Percentiles rank a stretch among this genome's conserved stretches.
These are phyloP conservation scores for Panagrolaimus sp. DNA, from an alignment of 1,140 invertebrate genomes.

Conservation along the genomic window DNA sequence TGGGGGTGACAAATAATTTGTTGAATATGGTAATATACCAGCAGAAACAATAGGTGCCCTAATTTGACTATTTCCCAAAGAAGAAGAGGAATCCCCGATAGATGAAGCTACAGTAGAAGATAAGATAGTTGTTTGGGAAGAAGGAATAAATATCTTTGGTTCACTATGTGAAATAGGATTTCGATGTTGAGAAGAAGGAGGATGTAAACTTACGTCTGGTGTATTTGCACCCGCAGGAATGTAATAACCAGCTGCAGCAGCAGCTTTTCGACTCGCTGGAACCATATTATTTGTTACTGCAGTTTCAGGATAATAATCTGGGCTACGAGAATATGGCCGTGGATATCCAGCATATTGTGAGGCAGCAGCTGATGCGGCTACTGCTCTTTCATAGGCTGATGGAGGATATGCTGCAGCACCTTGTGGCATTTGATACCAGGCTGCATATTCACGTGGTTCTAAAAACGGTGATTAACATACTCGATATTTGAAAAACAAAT, in stretches of 20 bases:
- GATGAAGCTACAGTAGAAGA: background rate
- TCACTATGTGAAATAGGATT: background rate
- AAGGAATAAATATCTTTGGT: background rate
- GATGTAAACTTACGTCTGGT: slow-evolving; percentile 2
- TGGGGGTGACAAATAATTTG: too few relatives aligned
- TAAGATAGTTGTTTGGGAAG: background rate
- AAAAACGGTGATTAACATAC: too few relatives aligned
- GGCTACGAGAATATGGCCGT: background rate
- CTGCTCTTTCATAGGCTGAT: background rate
- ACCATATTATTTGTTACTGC: slow-evolving; percentile 5
- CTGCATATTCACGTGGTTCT: background rate
- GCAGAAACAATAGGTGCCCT: too few relatives aligned
- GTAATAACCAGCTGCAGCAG: background rate
- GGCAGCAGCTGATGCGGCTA: background rate
- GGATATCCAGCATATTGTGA: background rate
- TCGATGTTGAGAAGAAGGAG: background rate
- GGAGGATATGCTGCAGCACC: background rate
- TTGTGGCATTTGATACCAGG: slow-evolving; percentile 10
- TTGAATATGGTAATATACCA: too few relatives aligned
- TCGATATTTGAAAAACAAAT: too few relatives aligned
- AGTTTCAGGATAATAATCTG: background rate
- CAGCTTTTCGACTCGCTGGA: background rate
- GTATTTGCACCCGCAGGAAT: background rate
- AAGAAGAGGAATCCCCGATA: too few relatives aligned
- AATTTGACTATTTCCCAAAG: too few relatives aligned